These are phyloP conservation scores for Amiota mariae DNA, from an alignment of 2,888 invertebrate species.

Conservation along the genomic window DNA sequence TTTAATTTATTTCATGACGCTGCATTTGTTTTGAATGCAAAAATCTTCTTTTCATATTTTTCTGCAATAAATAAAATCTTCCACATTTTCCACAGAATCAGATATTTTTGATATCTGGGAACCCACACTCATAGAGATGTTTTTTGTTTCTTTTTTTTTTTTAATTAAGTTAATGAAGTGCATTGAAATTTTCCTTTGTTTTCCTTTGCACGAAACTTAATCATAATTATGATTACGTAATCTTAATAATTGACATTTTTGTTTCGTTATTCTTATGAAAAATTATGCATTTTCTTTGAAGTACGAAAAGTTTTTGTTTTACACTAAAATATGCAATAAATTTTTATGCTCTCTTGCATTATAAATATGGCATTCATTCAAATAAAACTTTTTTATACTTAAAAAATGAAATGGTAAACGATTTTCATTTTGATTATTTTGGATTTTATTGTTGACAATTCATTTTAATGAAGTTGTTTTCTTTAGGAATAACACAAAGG, in stretches of 20 bases:
- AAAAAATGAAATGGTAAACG: no score
- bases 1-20: slow-evolving; percentile 49
- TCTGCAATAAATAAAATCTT: slow-evolving; percentile 17
- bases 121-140: no score
- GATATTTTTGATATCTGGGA: not conserved
- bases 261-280: not conserved
- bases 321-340: no score
- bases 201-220: slow-evolving; percentile 2
- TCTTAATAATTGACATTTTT: slow-evolving; percentile 7
- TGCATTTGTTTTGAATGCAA: slow-evolving; percentile 39
- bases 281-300: not conserved
- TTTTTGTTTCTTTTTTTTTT: slow-evolving; percentile 40
- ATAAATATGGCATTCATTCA: no score
- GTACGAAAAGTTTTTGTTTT: not conserved
- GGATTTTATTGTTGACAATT: no score
- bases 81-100: slow-evolving; percentile 31
- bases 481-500: no score
- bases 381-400: no score
- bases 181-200: slow-evolving; percentile 52
- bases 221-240: slow-evolving; percentile 36
- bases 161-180: slow-evolving; percentile 66
- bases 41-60: slow-evolving; percentile 8
- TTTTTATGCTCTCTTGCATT: no score
- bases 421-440: no score
- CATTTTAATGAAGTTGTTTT: no score